Conservation (phyloP, 2,888 invertebrate genomes). For the Maniola hyperantus region DNA sequence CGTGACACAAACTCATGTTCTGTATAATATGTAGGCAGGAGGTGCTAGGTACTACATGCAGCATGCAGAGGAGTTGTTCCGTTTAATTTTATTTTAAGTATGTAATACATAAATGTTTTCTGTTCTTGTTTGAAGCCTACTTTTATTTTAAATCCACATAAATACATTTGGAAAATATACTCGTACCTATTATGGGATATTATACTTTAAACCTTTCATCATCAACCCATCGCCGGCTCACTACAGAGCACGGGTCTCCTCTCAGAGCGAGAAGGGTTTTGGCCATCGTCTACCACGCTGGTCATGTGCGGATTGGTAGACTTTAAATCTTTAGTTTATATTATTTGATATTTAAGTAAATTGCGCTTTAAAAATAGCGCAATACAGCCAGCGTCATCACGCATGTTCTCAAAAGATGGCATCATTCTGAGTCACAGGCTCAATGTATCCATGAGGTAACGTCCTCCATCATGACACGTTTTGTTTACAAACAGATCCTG, state of each 20-base stretch:
- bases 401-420: slow-evolving; percentile 54
- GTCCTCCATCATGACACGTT: slow-evolving; percentile 43
- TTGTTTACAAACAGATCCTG: slow-evolving; percentile 63
- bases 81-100: background rate
- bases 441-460: slow-evolving; percentile 41
- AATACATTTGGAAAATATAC: too few species aligned
- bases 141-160: too few species aligned
- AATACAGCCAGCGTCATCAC: slow-evolving; percentile 46
- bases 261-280: too few species aligned
- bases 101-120: background rate
- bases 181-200: too few species aligned
- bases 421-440: slow-evolving; percentile 62
- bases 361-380: slow-evolving; percentile 38
- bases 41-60: too few species aligned
- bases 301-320: too few species aligned
- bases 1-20: slow-evolving; percentile 1
- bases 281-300: too few species aligned
- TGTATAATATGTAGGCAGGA: background rate
- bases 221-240: too few species aligned
- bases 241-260: too few species aligned
- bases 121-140: too few species aligned
- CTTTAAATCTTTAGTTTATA: too few species aligned
- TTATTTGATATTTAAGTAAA: background rate
- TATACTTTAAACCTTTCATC: too few species aligned
- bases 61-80: background rate